A percentile compares a stretch with the other conserved stretches of the same genome.
Conservation (phyloP, 2,797 vertebrate species). For the Tadarida brasiliensis region DNA sequence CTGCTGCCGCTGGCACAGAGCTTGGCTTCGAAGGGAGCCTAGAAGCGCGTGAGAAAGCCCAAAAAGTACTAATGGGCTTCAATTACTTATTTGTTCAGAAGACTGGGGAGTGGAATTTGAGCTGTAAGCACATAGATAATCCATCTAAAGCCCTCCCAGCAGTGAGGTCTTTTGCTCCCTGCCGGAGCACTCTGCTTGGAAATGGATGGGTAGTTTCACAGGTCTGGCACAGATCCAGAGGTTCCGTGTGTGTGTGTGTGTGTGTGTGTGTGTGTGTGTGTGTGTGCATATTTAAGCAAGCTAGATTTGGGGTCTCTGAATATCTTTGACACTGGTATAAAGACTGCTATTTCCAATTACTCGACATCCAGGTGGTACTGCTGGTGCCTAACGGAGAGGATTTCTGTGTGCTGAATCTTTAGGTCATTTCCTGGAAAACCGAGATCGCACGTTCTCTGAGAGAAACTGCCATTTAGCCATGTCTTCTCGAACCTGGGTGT, state of each 20-base stretch:
- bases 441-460: constrained; percentile 77
- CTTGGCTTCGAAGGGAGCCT: constrained; percentile 86
- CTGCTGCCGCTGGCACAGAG: constrained; percentile 85
- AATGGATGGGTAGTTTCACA: constrained; percentile 63
- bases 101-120: constrained; percentile 82
- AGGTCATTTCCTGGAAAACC: constrained; percentile 76
- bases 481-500: constrained; percentile 83
- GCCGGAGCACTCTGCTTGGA: constrained; percentile 69
- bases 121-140: constrained; percentile 82
- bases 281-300: constrained; percentile 36
- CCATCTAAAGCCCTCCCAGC: constrained; percentile 81
- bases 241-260: constrained; percentile 50
- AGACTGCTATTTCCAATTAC: constrained; percentile 87
- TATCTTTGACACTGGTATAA: constrained; percentile 74
- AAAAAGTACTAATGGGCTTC: constrained; percentile 84
- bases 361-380: constrained; percentile 66
- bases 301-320: constrained; percentile 71
- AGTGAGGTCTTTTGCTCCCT: constrained; percentile 84
- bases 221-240: constrained; percentile 81
- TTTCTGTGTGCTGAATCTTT: constrained; percentile 77
- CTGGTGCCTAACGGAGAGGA: constrained; percentile 75
- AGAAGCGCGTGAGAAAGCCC: constrained; percentile 80
- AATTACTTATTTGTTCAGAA: constrained; percentile 88
- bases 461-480: constrained; percentile 82
- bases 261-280: background rate